Evolutionary conservation across 1,140 invertebrate species (phyloP).

Genomic region (Drosophila punjabiensis): DNA sequence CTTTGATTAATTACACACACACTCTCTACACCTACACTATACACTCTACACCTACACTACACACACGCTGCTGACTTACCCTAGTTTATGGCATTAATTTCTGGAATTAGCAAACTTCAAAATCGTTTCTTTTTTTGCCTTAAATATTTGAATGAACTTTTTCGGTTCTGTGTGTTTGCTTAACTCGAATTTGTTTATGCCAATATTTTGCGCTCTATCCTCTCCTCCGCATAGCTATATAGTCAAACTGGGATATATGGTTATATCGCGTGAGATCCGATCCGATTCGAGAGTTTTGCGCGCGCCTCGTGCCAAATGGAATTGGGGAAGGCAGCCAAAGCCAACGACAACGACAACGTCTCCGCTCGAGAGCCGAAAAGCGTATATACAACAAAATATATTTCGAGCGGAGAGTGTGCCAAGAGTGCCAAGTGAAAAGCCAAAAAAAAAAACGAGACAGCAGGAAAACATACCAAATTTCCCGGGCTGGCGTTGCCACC

Average conservation of each 20-base stretch:
- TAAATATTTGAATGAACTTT: constrained; percentile 19
- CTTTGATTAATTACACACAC: constrained; percentile 23
- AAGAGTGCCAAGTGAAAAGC: constrained; percentile 54
- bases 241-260: constrained; percentile 32
- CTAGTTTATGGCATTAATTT: constrained; percentile 42
- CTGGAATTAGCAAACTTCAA: neutral
- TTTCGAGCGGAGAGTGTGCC: constrained; percentile 42
- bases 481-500: constrained; percentile 69
- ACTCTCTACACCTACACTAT: neutral
- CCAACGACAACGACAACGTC: constrained; percentile 67
- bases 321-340: constrained; percentile 67
- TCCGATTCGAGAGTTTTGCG: constrained; percentile 52
- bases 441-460: constrained; percentile 31
- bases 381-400: constrained; percentile 81
- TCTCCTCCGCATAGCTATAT: constrained; percentile 7
- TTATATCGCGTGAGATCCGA: constrained; percentile 37
- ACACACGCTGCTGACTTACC: constrained; percentile 55
- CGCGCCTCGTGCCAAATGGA: constrained; percentile 70
- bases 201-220: constrained; percentile 6
- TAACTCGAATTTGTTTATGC: constrained; percentile 34
- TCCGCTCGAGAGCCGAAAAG: constrained; percentile 78
- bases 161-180: constrained; percentile 1
- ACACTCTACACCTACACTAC: constrained; percentile 2
- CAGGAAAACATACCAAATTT: constrained; percentile 79
- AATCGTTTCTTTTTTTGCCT: neutral